These are phyloP conservation scores for Troides aeacus DNA, from an alignment of 2,888 invertebrate species.

Conservation along the genomic window DNA sequence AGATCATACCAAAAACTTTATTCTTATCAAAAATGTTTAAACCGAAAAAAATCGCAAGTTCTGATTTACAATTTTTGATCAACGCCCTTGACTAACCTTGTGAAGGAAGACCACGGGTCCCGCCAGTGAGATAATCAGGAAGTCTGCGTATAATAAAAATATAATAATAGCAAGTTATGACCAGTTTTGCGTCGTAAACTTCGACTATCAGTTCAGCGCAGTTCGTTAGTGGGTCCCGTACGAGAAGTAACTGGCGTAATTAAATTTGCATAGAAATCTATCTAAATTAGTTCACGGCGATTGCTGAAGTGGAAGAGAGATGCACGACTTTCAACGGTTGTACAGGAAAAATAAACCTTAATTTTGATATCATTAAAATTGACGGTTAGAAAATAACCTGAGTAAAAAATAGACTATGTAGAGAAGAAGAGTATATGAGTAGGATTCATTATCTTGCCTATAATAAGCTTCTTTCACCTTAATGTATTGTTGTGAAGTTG, in stretches of 20 bases:
- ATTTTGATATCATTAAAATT: background rate
- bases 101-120: too few relatives aligned
- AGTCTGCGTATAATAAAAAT: background rate
- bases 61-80: too few relatives aligned
- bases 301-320: conserved; percentile 26
- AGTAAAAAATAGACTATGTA: background rate
- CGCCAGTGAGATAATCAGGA: too few relatives aligned
- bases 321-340: background rate
- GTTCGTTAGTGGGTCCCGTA: conserved; percentile 52
- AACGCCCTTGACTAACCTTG: too few relatives aligned
- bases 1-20: too few relatives aligned
- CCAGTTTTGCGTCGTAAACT: conserved; percentile 4
- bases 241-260: conserved; percentile 52
- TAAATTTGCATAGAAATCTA: conserved; percentile 71
- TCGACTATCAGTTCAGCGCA: conserved; percentile 13
- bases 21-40: too few relatives aligned
- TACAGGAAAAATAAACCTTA: background rate
- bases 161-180: conserved; percentile 1
- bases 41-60: too few relatives aligned
- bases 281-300: conserved; percentile 56
- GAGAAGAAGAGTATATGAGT: background rate
- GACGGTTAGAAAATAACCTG: too few relatives aligned
- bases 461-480: too few relatives aligned
- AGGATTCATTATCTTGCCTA: too few relatives aligned
- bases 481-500: too few relatives aligned